phyloP scores from a whole-genome alignment of 2,113 vertebrate species.

The Chloropsis cyanopogon region DNA sequence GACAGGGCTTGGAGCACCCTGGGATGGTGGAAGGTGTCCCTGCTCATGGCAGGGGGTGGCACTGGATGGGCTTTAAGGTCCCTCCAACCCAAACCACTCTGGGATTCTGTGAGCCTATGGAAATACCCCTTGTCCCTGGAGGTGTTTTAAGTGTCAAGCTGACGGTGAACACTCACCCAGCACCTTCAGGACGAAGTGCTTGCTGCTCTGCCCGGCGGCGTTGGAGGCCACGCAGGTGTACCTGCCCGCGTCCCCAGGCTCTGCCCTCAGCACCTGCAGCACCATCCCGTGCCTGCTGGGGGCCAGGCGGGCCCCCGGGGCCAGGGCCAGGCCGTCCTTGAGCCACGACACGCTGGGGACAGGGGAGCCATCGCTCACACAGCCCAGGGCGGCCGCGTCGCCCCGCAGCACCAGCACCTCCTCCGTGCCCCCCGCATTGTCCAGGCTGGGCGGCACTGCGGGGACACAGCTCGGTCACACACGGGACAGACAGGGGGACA shows the following conservation, averaged over 20 bases:
- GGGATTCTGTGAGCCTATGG: background rate
- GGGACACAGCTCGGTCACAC: background rate
- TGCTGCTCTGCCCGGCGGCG: slow-evolving; percentile 84
- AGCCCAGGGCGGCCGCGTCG: slow-evolving; percentile 73
- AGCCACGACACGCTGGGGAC: slow-evolving; percentile 85
- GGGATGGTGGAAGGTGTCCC: background rate
- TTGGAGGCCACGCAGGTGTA: slow-evolving; percentile 88
- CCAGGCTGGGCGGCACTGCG: slow-evolving; percentile 86
- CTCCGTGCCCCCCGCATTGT: slow-evolving; percentile 82
- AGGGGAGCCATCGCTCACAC: slow-evolving; percentile 83
- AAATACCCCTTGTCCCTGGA: background rate
- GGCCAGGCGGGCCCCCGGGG: slow-evolving; percentile 29
- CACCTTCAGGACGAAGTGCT: slow-evolving; percentile 86
- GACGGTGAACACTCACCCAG: slow-evolving; percentile 75
- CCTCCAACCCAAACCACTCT: background rate
- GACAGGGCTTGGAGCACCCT: fast-evolving
- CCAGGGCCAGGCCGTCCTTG: slow-evolving; percentile 73
- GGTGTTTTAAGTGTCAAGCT: fast-evolving
- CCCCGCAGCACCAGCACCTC: slow-evolving; percentile 84
- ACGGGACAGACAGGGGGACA: background rate
- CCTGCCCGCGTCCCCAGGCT: slow-evolving; percentile 74
- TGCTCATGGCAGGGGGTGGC: background rate
- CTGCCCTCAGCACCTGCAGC: slow-evolving; percentile 75
- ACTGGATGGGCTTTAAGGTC: background rate
- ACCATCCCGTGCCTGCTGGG: slow-evolving; percentile 77